Evolutionary conservation across 2,797 vertebrate genomes (phyloP).

Genomic region (Scyliorhinus canicula): DNA sequence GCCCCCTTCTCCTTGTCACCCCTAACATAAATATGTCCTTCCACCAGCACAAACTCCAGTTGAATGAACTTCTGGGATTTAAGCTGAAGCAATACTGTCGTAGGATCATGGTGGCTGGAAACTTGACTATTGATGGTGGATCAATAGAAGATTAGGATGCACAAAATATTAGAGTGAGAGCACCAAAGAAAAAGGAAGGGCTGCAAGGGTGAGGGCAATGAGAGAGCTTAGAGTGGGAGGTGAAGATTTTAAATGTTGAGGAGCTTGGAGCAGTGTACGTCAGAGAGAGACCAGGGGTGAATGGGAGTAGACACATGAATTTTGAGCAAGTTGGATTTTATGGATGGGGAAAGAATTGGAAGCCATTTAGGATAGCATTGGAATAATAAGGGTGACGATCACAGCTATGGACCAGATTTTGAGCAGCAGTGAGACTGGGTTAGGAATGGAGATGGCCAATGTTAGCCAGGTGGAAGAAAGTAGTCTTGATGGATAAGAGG

Average conservation of each 20-base stretch:
- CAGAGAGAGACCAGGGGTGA: background rate
- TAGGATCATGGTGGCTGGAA: background rate
- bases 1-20: background rate
- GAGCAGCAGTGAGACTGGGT: background rate
- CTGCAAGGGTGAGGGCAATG: background rate
- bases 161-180: background rate
- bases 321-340: background rate
- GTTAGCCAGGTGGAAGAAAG: background rate
- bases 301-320: background rate
- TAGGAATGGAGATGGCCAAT: background rate
- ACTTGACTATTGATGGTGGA: background rate
- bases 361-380: background rate
- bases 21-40: background rate
- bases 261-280: background rate
- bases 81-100: background rate
- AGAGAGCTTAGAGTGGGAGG: background rate
- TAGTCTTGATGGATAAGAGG: background rate
- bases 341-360: background rate
- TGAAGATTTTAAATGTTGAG: background rate
- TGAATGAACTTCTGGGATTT: background rate
- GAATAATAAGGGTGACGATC: background rate
- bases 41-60: too few species aligned
- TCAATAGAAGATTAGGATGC: background rate
- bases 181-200: background rate
- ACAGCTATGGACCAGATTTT: background rate